These are phyloP conservation scores for Drosophila melanosoma DNA, from an alignment of 2,888 invertebrate species.

Conservation along the genomic window DNA sequence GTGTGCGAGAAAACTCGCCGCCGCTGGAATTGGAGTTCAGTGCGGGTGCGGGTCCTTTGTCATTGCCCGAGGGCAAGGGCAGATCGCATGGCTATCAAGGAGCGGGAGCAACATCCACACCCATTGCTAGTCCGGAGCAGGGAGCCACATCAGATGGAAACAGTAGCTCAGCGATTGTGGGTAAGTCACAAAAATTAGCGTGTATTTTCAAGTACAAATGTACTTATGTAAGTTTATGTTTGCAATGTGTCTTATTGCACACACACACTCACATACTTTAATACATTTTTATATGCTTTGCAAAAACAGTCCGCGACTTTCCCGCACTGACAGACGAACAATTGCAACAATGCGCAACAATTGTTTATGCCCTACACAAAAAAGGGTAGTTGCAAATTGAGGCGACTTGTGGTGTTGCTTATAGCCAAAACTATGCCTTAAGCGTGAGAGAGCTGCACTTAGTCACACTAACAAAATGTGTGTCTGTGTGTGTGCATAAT, in stretches of 20 bases:
- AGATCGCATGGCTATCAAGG: conserved; percentile 54
- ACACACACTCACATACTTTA: neutral
- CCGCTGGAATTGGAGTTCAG: conserved; percentile 82
- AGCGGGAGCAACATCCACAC: conserved; percentile 72
- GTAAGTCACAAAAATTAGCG: conserved; percentile 55
- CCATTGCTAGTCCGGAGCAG: conserved; percentile 54
- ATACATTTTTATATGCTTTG: conserved; percentile 7
- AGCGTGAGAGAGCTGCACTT: conserved; percentile 22
- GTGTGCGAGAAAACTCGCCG: conserved; percentile 85
- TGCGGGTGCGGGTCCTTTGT: conserved; percentile 78
- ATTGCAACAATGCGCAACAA: conserved; percentile 54
- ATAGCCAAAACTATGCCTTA: neutral
- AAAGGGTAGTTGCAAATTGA: conserved; percentile 7
- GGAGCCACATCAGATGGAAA: conserved; percentile 45
- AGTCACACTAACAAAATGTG: neutral
- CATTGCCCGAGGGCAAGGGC: conserved; percentile 73
- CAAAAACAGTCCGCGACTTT: conserved; percentile 47
- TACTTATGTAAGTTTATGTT: conserved; percentile 30
- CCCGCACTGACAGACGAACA: conserved; percentile 39
- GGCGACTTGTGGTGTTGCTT: neutral
- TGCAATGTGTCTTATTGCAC: conserved; percentile 1
- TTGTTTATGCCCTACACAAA: conserved; percentile 55
- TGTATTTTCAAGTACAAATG: conserved; percentile 17
- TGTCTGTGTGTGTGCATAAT: conserved; percentile 36
- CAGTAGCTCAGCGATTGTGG: conserved; percentile 62